Conservation (phyloP, 2,113 vertebrate genomes). For the Fulmarus glacialis region DNA sequence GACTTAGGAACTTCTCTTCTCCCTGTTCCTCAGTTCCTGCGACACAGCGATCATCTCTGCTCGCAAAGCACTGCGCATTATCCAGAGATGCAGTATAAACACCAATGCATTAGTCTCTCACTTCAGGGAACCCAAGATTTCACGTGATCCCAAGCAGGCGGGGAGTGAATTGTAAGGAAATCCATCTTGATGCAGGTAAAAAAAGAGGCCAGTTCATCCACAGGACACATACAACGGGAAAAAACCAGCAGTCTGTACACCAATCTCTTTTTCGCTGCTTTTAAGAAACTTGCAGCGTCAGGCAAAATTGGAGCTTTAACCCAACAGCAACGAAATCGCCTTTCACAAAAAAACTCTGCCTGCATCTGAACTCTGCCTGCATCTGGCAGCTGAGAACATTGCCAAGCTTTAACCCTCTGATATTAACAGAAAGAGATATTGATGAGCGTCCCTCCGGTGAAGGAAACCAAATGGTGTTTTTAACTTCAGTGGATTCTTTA, state of each 20-base stretch:
- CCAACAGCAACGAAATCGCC: neutral
- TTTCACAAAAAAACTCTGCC: constrained; percentile 13
- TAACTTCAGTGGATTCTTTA: constrained; percentile 47
- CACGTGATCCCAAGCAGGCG: accelerated
- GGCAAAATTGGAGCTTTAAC: constrained; percentile 22
- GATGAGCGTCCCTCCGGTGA: constrained; percentile 10
- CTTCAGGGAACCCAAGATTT: neutral
- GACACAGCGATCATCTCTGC: neutral
- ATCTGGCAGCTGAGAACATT: constrained; percentile 36
- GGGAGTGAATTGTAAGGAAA: neutral
- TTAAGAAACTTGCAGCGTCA: neutral
- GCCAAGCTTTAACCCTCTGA: constrained; percentile 52
- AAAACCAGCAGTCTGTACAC: neutral
- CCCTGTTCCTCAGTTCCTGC: neutral
- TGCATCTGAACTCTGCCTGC: constrained; percentile 26
- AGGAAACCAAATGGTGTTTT: constrained; percentile 60
- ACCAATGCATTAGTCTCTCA: neutral
- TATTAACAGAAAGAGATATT: constrained; percentile 57
- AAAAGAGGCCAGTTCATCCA: neutral
- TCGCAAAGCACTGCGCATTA: neutral
- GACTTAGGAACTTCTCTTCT: neutral
- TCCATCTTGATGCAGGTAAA: neutral
- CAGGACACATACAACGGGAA: neutral
- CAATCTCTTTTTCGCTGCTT: neutral
- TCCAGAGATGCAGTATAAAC: neutral